Conservation (phyloP, 2,113 vertebrate genomes). For the Aegotheles bennettii region DNA sequence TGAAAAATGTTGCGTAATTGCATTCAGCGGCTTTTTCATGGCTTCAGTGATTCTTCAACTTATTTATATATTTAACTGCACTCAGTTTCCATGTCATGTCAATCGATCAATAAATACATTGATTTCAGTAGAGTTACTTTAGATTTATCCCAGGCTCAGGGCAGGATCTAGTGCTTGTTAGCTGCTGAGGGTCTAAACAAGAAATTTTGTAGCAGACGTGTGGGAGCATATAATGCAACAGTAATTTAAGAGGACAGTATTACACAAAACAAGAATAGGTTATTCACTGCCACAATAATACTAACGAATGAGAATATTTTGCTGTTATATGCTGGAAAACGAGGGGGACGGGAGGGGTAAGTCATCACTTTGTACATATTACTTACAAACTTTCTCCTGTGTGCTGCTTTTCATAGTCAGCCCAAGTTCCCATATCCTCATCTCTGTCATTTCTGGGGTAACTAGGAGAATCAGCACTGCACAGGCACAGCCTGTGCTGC, state of each 20-base stretch:
- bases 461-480: background rate
- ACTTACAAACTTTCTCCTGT: background rate
- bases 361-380: background rate
- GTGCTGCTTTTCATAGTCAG: background rate
- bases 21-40: rapidly evolving
- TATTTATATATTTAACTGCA: background rate
- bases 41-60: background rate
- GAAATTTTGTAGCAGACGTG: background rate
- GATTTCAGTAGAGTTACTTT: background rate
- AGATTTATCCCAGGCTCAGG: background rate
- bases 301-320: background rate
- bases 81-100: background rate
- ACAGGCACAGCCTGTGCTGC: background rate
- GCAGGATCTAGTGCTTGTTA: background rate
- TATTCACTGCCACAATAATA: background rate
- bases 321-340: background rate
- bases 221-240: background rate
- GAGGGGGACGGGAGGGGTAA: rapidly evolving
- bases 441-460: background rate
- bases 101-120: background rate
- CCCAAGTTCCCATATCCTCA: background rate
- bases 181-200: background rate
- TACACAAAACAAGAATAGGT: background rate
- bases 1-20: background rate
- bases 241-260: background rate